Percentiles rank a stretch among this genome's conserved stretches.
phyloP scores from a whole-genome alignment of 2,113 vertebrate species.

The cattle (Bos taurus) region DNA sequence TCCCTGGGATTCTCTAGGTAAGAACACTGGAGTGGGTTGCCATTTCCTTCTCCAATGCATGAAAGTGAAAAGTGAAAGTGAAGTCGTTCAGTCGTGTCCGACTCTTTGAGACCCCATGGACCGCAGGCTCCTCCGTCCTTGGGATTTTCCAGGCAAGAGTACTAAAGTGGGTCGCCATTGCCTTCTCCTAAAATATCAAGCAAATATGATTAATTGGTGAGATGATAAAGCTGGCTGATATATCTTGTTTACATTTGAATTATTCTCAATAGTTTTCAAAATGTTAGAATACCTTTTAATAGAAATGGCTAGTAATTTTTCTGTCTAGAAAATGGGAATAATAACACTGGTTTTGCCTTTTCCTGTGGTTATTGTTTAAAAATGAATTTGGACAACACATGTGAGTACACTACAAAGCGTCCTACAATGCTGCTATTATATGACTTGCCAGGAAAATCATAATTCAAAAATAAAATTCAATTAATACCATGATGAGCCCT shows the following conservation, averaged over 20 bases:
- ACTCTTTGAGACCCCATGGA: background rate
- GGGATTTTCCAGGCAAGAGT: background rate
- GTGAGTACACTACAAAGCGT: background rate
- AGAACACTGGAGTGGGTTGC: background rate
- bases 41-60: background rate
- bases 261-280: background rate
- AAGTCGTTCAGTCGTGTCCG: rapidly evolving
- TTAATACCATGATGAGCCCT: background rate
- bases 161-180: background rate
- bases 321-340: background rate
- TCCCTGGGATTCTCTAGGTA: background rate
- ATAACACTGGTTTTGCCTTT: background rate
- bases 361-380: background rate
- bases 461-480: background rate
- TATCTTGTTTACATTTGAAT: background rate
- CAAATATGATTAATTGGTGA: background rate
- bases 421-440: background rate
- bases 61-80: background rate
- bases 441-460: background rate
- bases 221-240: background rate
- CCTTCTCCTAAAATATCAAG: background rate
- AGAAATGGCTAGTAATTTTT: background rate
- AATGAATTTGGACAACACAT: background rate
- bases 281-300: background rate
- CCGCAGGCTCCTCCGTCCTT: background rate